Evolutionary conservation across 2,113 vertebrate species (phyloP).

Genomic region (Prunella fulvescens): DNA sequence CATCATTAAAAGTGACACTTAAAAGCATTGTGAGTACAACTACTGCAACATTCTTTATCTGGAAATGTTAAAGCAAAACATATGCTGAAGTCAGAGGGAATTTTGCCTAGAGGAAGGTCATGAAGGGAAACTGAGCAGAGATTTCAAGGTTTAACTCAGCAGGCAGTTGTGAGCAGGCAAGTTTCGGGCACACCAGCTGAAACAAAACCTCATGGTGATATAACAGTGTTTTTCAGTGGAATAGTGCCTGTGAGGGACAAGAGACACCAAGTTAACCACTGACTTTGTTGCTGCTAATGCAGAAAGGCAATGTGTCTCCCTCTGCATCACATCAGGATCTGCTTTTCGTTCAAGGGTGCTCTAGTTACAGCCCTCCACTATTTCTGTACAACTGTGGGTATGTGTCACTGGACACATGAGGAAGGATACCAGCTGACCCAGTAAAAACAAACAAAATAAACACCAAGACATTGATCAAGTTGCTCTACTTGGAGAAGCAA

Average conservation of each 20-base stretch:
- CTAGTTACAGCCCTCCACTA: neutral
- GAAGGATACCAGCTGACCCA: neutral
- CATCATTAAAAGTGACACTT: conserved; percentile 13
- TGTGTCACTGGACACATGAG: neutral
- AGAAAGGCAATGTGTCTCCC: neutral
- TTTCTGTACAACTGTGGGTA: neutral
- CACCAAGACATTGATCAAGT: neutral
- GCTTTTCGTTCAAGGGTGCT: neutral
- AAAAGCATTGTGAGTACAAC: neutral
- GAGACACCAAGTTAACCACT: neutral
- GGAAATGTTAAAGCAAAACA: conserved; percentile 30
- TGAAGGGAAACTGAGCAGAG: neutral
- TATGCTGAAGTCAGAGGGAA: neutral
- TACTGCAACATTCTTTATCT: conserved; percentile 28
- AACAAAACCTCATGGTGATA: neutral
- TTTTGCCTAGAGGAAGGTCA: neutral
- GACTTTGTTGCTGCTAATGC: neutral
- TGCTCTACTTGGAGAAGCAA: neutral
- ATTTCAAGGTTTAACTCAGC: neutral
- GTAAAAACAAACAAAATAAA: neutral
- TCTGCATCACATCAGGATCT: neutral
- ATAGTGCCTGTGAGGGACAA: neutral
- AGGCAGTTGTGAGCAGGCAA: neutral
- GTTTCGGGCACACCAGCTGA: neutral
- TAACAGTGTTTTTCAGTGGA: neutral